These are phyloP conservation scores for Caenorhabditis remanei DNA, from an alignment of 1,140 invertebrate genomes.

Conservation along the genomic window DNA sequence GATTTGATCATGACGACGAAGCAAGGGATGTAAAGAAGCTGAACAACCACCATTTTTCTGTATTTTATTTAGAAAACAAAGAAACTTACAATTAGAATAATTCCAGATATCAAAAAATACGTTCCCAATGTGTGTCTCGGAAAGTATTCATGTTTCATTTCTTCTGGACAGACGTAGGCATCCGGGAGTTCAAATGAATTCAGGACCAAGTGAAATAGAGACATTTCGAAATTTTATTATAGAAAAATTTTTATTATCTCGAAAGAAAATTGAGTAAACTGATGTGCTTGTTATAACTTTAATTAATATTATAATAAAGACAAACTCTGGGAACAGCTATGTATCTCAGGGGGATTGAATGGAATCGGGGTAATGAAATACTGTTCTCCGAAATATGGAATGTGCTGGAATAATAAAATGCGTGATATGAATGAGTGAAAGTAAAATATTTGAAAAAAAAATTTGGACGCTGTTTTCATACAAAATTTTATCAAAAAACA, in stretches of 20 bases:
- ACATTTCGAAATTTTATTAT: neutral
- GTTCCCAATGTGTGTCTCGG: neutral
- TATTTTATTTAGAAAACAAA: neutral
- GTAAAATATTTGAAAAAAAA: too few relatives aligned
- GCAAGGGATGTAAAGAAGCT: conserved; percentile 85
- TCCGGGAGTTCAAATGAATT: neutral
- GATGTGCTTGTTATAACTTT: neutral
- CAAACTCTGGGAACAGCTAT: neutral
- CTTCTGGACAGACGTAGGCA: neutral
- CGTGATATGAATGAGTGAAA: too few relatives aligned
- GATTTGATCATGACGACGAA: conserved; percentile 7
- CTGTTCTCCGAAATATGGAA: too few relatives aligned
- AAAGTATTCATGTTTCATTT: neutral
- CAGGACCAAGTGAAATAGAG: neutral
- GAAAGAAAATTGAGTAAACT: neutral
- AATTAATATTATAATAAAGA: neutral
- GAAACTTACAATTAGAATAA: neutral
- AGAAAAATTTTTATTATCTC: too few relatives aligned
- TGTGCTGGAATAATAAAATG: too few relatives aligned
- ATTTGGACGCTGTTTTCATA: too few relatives aligned
- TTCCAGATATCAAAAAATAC: neutral
- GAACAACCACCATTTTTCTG: neutral
- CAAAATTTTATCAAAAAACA: too few relatives aligned
- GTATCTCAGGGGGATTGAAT: neutral
- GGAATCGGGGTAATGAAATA: too few relatives aligned